These are phyloP conservation scores for Disparrhopalites patrizii DNA, from an alignment of 2,888 invertebrate genomes.

Conservation along the genomic window DNA sequence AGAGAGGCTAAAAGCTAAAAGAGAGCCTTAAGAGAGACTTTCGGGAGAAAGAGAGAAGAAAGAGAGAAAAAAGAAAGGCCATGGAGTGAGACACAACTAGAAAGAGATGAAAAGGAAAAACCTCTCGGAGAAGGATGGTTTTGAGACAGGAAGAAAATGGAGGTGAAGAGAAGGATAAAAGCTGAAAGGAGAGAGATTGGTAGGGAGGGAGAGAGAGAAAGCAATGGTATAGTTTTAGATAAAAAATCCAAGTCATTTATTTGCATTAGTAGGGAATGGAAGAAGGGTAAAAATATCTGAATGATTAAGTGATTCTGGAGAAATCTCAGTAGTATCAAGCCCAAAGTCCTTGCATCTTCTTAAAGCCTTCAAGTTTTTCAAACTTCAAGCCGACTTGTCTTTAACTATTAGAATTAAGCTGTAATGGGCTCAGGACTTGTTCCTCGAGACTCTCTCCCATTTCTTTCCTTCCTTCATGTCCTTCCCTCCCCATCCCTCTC, in stretches of 20 bases:
- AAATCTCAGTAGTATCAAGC: constrained; percentile 2
- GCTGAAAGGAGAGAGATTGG: too few species aligned
- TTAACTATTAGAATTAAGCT: not conserved
- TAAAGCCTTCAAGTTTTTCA: not conserved
- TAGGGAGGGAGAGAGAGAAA: too few species aligned
- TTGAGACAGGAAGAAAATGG: too few species aligned
- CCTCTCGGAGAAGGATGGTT: too few species aligned
- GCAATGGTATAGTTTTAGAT: too few species aligned
- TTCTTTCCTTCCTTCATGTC: not conserved
- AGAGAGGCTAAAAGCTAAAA: too few species aligned
- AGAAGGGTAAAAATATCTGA: constrained; percentile 7
- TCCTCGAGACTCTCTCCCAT: not conserved
- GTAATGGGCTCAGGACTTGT: not conserved
- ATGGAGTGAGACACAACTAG: too few species aligned
- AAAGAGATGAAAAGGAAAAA: too few species aligned
- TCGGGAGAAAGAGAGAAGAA: too few species aligned
- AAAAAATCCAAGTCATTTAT: constrained; percentile 20
- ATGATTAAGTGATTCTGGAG: constrained; percentile 18
- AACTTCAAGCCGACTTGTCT: not conserved
- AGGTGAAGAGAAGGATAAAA: too few species aligned
- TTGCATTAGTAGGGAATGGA: constrained; percentile 13
- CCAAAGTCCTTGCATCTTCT: not conserved
- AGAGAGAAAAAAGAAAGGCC: too few species aligned
- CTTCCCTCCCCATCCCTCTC: not conserved
- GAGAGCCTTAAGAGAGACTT: too few species aligned